phyloP scores from a whole-genome alignment of 2,797 vertebrate genomes.

The Catharus ustulatus region DNA sequence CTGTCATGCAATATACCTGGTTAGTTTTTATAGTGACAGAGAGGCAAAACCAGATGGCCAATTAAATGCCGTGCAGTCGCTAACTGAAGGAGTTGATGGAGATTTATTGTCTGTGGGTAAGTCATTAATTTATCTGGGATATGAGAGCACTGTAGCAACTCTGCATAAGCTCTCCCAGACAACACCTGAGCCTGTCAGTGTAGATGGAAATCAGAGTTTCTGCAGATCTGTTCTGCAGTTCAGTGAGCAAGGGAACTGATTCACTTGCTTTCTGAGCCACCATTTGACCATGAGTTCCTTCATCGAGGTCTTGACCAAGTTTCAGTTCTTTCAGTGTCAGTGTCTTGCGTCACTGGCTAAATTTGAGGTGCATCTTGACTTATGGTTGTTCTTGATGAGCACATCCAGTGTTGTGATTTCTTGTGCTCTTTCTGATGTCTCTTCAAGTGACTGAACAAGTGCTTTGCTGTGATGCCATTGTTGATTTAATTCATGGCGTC shows the following conservation, averaged over 20 bases:
- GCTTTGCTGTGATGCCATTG: slow-evolving; percentile 92
- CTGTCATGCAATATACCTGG: neutral
- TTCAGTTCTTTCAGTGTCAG: neutral
- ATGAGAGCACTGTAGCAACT: neutral
- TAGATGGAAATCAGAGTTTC: neutral
- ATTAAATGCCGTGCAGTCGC: neutral
- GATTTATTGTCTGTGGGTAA: neutral
- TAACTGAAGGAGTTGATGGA: neutral
- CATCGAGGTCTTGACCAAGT: neutral
- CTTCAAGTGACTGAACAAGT: slow-evolving; percentile 89
- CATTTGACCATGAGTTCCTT: neutral
- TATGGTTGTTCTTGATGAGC: neutral
- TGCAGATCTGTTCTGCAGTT: neutral
- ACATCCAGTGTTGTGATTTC: neutral
- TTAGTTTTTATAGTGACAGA: neutral
- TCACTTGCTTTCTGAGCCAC: neutral
- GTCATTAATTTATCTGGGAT: neutral
- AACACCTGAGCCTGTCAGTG: neutral
- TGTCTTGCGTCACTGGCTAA: no score
- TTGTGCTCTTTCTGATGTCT: neutral
- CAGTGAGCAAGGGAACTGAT: neutral
- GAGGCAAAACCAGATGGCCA: neutral
- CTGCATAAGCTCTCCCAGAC: neutral
- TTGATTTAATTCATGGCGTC: slow-evolving; percentile 79
- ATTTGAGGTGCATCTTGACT: no score